Conservation (phyloP, 2,113 vertebrate species). For the Misgurnus anguillicaudatus region DNA sequence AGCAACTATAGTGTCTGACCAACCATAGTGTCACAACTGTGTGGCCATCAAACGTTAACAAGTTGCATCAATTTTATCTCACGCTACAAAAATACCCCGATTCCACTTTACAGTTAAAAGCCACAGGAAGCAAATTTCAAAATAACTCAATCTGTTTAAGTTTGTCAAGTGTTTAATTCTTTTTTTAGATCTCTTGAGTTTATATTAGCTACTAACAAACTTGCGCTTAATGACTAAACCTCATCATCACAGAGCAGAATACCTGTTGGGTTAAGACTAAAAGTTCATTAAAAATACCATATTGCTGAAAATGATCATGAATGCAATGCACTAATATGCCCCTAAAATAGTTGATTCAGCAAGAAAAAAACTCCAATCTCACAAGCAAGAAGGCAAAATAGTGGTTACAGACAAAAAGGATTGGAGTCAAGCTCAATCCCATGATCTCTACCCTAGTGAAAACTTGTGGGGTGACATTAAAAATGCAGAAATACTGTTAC, state of each 20-base stretch:
- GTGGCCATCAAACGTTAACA: background rate
- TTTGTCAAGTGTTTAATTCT: background rate
- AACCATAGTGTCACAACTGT: background rate
- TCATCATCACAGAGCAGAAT: background rate
- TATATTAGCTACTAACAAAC: background rate
- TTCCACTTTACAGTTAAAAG: conserved; percentile 9
- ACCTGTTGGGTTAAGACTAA: background rate
- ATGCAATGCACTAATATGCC: background rate
- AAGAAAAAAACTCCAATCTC: too few relatives aligned
- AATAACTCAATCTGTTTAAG: background rate
- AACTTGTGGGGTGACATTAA: too few relatives aligned
- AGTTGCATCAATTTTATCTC: background rate
- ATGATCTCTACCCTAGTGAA: too few relatives aligned
- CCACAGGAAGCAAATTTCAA: conserved; percentile 9
- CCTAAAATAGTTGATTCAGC: too few relatives aligned
- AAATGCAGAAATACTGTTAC: too few relatives aligned
- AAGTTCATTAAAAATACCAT: background rate
- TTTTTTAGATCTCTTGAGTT: background rate
- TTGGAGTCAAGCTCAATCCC: too few relatives aligned
- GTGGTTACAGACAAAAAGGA: too few relatives aligned
- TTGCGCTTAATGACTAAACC: background rate
- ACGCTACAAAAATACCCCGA: background rate
- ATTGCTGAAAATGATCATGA: background rate
- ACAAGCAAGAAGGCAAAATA: too few relatives aligned
- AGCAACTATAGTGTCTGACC: background rate